Conservation (phyloP, 2,113 vertebrate species). For the Tapirus terrestris region DNA sequence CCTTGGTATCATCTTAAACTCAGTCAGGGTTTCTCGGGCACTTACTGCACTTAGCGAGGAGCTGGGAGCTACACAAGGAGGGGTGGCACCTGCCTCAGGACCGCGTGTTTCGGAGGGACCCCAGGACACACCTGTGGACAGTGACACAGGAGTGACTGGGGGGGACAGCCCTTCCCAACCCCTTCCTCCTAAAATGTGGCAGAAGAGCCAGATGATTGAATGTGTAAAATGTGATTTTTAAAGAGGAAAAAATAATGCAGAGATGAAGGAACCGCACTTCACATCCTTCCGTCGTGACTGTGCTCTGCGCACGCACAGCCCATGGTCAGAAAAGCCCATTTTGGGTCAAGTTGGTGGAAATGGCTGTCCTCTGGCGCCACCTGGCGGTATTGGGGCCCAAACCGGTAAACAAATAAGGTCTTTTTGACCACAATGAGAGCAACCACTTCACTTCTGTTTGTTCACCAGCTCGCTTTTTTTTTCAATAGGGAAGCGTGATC, state of each 20-base stretch:
- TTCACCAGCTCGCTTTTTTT: background rate
- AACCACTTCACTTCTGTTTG: background rate
- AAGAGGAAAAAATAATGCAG: background rate
- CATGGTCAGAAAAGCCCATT: background rate
- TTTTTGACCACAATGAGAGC: background rate
- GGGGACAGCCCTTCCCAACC: too few relatives aligned
- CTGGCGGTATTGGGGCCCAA: background rate
- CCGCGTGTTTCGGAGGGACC: background rate
- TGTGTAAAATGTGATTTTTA: background rate
- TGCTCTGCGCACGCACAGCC: fast-evolving
- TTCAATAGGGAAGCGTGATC: background rate
- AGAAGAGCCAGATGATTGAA: background rate
- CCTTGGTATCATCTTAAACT: background rate
- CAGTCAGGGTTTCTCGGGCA: background rate
- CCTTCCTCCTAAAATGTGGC: background rate
- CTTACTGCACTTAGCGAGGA: background rate
- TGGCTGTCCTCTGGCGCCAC: slow-evolving; percentile 51
- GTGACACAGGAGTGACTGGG: too few relatives aligned
- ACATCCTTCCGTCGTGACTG: background rate
- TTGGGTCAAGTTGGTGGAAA: background rate
- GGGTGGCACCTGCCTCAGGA: background rate
- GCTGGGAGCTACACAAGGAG: background rate
- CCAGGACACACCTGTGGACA: too few relatives aligned
- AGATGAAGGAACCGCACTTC: background rate
- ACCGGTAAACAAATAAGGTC: too few relatives aligned